Conservation (phyloP, 2,113 vertebrate species). For the Aythya baeri region DNA sequence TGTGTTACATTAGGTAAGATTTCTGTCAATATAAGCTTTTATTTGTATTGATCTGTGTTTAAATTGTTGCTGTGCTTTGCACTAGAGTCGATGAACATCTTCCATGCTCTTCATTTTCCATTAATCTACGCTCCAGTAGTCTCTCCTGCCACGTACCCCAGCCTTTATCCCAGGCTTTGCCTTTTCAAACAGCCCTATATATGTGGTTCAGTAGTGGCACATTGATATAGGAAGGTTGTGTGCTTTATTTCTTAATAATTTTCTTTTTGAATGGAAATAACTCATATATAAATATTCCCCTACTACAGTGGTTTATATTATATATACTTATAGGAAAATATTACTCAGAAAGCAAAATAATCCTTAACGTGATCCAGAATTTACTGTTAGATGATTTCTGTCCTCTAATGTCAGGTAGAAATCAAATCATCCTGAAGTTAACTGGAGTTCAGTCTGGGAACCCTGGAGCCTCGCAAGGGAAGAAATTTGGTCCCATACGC, state of each 20-base stretch:
- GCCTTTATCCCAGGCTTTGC: background rate
- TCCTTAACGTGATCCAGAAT: background rate
- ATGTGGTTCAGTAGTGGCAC: background rate
- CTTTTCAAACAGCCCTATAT: background rate
- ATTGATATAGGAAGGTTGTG: background rate
- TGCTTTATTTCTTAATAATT: background rate
- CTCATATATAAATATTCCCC: background rate
- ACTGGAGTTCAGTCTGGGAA: background rate
- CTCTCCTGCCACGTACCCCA: background rate
- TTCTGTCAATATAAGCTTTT: slow-evolving; percentile 3
- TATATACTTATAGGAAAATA: background rate
- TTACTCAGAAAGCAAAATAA: slow-evolving; percentile 18
- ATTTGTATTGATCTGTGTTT: slow-evolving; percentile 30
- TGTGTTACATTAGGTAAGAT: background rate
- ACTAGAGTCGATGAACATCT: background rate
- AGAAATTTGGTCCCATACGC: background rate
- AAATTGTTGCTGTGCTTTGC: background rate
- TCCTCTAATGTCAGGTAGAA: background rate
- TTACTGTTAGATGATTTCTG: slow-evolving; percentile 12
- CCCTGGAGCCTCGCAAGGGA: background rate
- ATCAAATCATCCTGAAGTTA: background rate
- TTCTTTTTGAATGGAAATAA: slow-evolving; percentile 21
- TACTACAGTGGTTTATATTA: background rate
- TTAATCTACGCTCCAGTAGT: background rate
- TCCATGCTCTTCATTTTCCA: background rate